phyloP scores from a whole-genome alignment of 1,140 invertebrate genomes.

The Nephila pilipes region DNA sequence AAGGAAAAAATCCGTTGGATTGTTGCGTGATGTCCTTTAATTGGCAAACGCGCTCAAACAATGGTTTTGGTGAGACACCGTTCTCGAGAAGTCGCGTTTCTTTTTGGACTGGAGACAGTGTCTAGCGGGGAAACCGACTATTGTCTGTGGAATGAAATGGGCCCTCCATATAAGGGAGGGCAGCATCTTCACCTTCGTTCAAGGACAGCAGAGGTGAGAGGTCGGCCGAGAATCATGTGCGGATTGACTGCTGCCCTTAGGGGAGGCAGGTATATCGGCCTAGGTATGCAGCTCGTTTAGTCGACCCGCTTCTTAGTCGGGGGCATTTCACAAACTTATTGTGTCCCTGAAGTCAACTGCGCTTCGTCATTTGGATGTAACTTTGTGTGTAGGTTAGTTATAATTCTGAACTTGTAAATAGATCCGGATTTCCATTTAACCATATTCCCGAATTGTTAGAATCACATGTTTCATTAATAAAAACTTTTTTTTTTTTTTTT shows the following conservation, averaged over 20 bases:
- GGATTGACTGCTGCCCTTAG: constrained; percentile 73
- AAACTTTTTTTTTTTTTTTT: no score
- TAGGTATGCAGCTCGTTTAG: constrained; percentile 68
- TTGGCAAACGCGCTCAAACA: background rate
- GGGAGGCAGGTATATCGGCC: constrained; percentile 72
- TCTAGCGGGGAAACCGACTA: background rate
- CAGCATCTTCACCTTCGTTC: constrained; percentile 71
- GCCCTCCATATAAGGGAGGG: constrained; percentile 48
- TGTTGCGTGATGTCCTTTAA: constrained; percentile 3
- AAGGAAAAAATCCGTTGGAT: background rate
- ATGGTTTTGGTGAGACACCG: background rate
- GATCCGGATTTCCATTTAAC: no score
- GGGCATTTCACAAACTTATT: constrained; percentile 24
- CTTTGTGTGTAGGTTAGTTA: no score
- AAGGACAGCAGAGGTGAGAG: constrained; percentile 74
- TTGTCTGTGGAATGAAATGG: constrained; percentile 22
- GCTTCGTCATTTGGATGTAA: background rate
- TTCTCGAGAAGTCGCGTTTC: background rate
- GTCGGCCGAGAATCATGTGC: constrained; percentile 75
- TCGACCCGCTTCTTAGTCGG: constrained; percentile 44
- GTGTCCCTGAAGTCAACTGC: background rate
- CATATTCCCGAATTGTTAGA: no score
- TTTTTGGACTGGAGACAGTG: background rate
- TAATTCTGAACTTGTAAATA: no score
- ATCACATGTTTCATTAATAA: no score